Evolutionary conservation across 2,113 vertebrate genomes (phyloP), one percentile per base, ranked within the genome.

Genomic region (Brachypteracias leptosomus): DNA sequence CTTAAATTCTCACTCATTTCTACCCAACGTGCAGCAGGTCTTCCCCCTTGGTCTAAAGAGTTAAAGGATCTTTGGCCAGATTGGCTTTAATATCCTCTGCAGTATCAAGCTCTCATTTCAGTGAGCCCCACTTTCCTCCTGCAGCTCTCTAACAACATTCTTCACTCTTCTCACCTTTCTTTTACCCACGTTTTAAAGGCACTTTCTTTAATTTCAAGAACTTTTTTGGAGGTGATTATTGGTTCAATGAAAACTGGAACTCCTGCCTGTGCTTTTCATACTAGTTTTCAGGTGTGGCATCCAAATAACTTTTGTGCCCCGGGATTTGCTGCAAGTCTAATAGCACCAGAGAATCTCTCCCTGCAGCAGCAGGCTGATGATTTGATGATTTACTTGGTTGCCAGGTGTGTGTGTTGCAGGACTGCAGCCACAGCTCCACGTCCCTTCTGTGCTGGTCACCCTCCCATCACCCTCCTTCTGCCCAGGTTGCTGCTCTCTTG

Each of bases 371-470:
- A 1, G 47, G 92, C 90, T 94, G 96, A 94, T 97, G 96, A 95
- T 68, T 79, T 94, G 96, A 94, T 97, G 96, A 95, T 68, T 76
- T 68, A 94, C 87, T 89, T 80, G 98, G 97, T 75, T 95, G 96
- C 93, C 97, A 96, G 97, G 96, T 82, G 29, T 86, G 94, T n/a
- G 42, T 42, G 77, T 95, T 96, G 97, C 90, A 90, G 76, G 62
- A 70, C 81, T 94, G 88, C 62, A 83, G 24, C 96, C 88, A 91
- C 98, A 97, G 98, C 98, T 98, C 98, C 95, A 97, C 98, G 96
- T 94, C 96, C 82, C 95, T 97, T 76, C n/a, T 59, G 1, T 5
- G 3, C 68, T 14, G 2, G 75, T 44, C 81, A 52, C 52, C 65
- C 65, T 72, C 61, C n/a, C 3, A 93, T 98, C 85, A 74, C 96